Base-by-base conservation (phyloP, 2,797 vertebrate species). In the Onychomys torridus region DNA sequence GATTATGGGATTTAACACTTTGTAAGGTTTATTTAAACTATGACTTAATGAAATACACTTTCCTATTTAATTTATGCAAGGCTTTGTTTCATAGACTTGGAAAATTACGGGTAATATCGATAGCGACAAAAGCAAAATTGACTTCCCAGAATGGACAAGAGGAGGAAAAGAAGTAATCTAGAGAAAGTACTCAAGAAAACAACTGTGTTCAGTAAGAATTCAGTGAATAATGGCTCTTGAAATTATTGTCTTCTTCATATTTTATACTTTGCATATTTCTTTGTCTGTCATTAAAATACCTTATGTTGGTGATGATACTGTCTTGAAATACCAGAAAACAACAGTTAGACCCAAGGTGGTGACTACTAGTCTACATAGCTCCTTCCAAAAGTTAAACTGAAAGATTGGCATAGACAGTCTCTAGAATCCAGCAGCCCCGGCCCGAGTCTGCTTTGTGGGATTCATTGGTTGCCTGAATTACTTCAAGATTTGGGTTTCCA, bases 11-110 rank as follows among this genome's bases (percentile, higher is more conserved):
- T 73, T 93, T 46, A 55, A 12, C 14, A 9, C 5, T 34, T 49
- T 4, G n/a, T 61, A 79, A 77, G 76, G 32, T 59, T 84, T 32
- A 81, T 32, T 95, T 32, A 71, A 79, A 75, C 77, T 59, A 16
- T 37, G n/a, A 76, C 25, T 81, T 46, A 83, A 65, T n/a, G 40
- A 73, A 92, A 25, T 16, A 57, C 14, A 85, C 11, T 49, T 34
- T 93, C 40, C n/a, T 40, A 49, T 59, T 13, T 90, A 46, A 67
- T 13, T 37, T 86, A 63, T 9, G 21, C 12, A 34, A 90, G 63
- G 10, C 21, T 11, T 79, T 12, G 25, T 88, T 57, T 88, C 27
- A 55, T 88, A 40, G 86, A 85, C 65, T 29, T 32, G 5, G n/a
- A 78, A 90, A 89, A 89, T 67, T 7, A 86, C 65, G 92, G n/a